phyloP scores from a whole-genome alignment of 1,140 invertebrate species.

The Drosophila guanche region DNA sequence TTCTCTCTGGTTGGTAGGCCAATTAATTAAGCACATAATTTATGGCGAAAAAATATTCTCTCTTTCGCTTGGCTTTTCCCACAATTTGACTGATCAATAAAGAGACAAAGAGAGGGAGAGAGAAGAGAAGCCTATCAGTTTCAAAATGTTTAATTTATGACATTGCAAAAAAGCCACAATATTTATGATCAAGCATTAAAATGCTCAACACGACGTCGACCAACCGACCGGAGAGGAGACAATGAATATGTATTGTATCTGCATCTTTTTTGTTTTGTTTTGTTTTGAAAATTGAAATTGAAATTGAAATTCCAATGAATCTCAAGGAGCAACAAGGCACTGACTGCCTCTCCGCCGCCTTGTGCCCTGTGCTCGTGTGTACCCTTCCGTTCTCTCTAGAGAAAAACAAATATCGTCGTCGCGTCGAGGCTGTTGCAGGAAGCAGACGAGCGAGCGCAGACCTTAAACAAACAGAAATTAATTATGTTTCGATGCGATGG shows the following conservation, averaged over 20 bases:
- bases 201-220: conserved; percentile 58
- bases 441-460: conserved; percentile 66
- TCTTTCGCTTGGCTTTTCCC: conserved; percentile 8
- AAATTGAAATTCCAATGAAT: conserved; percentile 77
- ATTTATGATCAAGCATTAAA: conserved; percentile 76
- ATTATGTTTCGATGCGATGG: conserved; percentile 77
- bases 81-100: conserved; percentile 57
- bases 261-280: conserved; percentile 5
- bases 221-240: conserved; percentile 30
- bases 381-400: conserved; percentile 2
- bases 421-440: conserved; percentile 56
- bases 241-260: conserved; percentile 69
- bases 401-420: conserved; percentile 61
- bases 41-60: conserved; percentile 59
- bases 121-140: conserved; percentile 62
- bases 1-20: conserved; percentile 53
- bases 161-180: conserved; percentile 55
- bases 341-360: neutral
- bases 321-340: conserved; percentile 52
- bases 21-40: conserved; percentile 81
- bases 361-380: conserved; percentile 3
- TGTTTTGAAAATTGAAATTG: conserved; percentile 47
- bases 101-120: conserved; percentile 11
- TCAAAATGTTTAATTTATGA: conserved; percentile 81
- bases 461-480: conserved; percentile 83